Evolutionary conservation across 2,113 vertebrate genomes (phyloP).

Genomic region (Siphamia tubifer): DNA sequence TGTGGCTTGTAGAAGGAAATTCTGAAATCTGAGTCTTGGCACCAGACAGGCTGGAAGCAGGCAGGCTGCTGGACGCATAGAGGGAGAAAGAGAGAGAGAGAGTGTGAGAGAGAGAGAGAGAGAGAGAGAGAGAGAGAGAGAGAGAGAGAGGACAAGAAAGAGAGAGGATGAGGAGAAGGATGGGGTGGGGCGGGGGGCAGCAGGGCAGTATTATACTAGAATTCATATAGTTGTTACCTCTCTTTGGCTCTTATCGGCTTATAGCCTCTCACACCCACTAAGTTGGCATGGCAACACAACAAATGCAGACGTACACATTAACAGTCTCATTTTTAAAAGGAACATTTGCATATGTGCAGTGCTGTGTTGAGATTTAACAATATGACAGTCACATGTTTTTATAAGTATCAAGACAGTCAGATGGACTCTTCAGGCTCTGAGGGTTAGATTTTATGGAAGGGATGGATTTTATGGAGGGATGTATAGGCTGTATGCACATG

Average conservation of each 20-base stretch:
- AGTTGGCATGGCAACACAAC: slow-evolving; percentile 51
- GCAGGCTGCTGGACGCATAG: slow-evolving; percentile 71
- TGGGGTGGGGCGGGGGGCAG: slow-evolving; percentile 37
- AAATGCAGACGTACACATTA: slow-evolving; percentile 24
- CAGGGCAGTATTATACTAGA: slow-evolving; percentile 73
- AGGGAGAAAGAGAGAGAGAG: slow-evolving; percentile 48
- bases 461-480: background rate
- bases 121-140: slow-evolving; percentile 55
- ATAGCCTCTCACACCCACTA: slow-evolving; percentile 38
- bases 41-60: slow-evolving; percentile 90
- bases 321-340: background rate
- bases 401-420: background rate
- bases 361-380: background rate
- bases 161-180: slow-evolving; percentile 5
- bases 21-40: slow-evolving; percentile 89
- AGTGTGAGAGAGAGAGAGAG: slow-evolving; percentile 12
- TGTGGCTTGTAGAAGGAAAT: slow-evolving; percentile 87
- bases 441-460: background rate
- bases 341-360: background rate
- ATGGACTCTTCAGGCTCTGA: background rate
- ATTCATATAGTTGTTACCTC: slow-evolving; percentile 70
- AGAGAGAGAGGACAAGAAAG: slow-evolving; percentile 18
- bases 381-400: background rate
- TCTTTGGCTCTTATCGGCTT: slow-evolving; percentile 73
- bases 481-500: slow-evolving; percentile 13